Conservation (phyloP, 2,888 invertebrate genomes). For the Arenicola marina region DNA sequence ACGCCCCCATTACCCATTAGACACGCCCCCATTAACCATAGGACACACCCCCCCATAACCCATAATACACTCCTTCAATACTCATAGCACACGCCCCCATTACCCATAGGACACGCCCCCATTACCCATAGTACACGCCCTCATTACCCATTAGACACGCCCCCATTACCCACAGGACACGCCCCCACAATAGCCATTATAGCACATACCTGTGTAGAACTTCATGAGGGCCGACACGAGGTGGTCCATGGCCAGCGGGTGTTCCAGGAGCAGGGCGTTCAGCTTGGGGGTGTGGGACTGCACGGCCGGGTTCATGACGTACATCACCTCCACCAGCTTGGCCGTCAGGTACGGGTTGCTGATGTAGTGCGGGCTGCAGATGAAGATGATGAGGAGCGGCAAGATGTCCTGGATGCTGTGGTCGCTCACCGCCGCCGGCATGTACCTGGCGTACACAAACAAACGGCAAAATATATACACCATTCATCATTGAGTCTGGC, state of each 20-base stretch:
- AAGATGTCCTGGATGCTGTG: slow-evolving; percentile 67
- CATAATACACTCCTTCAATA: too few relatives aligned
- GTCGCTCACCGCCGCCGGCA: slow-evolving; percentile 45
- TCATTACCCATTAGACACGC: too few relatives aligned
- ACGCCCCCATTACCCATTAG: too few relatives aligned
- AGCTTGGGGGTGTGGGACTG: slow-evolving; percentile 64
- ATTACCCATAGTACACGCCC: too few relatives aligned
- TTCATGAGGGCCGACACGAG: slow-evolving; percentile 92
- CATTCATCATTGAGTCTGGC: neutral
- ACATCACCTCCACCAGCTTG: slow-evolving; percentile 87
- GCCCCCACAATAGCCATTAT: too few relatives aligned
- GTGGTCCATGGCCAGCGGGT: slow-evolving; percentile 79
- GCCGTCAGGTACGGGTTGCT: slow-evolving; percentile 97
- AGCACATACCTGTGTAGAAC: slow-evolving; percentile 90
- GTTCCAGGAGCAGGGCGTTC: slow-evolving; percentile 81
- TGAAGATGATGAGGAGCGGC: slow-evolving; percentile 84
- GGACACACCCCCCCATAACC: too few relatives aligned
- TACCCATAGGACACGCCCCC: too few relatives aligned
- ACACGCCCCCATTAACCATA: too few relatives aligned
- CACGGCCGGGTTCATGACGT: slow-evolving; percentile 64
- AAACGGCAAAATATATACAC: neutral
- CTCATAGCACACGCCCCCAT: too few relatives aligned
- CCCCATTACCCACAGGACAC: too few relatives aligned
- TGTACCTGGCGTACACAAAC: slow-evolving; percentile 33
- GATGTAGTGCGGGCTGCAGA: slow-evolving; percentile 87